Conservation (phyloP, 2,113 vertebrate species). For the sheep (Ovis aries) region DNA sequence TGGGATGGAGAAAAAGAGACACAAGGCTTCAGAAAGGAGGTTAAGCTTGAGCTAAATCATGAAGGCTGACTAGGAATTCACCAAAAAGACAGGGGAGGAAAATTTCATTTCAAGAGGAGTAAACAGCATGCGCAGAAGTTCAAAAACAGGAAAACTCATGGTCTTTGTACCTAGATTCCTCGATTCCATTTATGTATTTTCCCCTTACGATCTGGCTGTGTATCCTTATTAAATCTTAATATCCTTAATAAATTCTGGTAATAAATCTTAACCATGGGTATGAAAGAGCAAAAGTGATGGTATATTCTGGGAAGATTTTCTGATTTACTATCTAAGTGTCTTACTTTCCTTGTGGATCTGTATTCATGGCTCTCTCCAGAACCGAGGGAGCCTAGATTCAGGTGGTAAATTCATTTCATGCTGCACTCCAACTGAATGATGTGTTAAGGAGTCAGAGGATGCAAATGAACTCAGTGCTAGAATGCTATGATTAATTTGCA, state of each 20-base stretch:
- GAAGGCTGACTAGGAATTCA: background rate
- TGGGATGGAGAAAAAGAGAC: background rate
- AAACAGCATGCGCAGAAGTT: background rate
- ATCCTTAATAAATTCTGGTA: background rate
- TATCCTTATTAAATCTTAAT: slow-evolving; percentile 31
- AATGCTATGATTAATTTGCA: background rate
- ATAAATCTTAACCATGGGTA: background rate
- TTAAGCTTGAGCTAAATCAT: background rate
- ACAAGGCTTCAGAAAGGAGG: background rate
- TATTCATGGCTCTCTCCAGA: background rate
- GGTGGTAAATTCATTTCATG: background rate
- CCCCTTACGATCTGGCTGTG: background rate
- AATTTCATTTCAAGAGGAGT: slow-evolving; percentile 22
- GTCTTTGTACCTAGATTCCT: background rate
- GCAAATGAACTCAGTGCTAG: background rate
- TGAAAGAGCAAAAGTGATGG: background rate
- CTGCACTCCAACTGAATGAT: background rate
- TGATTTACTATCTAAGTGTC: background rate
- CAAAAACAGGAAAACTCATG: slow-evolving; percentile 1
- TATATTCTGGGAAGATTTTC: background rate
- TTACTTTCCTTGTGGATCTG: slow-evolving; percentile 2
- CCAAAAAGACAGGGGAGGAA: background rate
- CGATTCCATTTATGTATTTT: background rate
- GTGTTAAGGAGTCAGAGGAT: background rate
- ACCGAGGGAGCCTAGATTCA: background rate